phyloP scores from a whole-genome alignment of 2,888 invertebrate species.

The Scaptomyza polygonia region DNA sequence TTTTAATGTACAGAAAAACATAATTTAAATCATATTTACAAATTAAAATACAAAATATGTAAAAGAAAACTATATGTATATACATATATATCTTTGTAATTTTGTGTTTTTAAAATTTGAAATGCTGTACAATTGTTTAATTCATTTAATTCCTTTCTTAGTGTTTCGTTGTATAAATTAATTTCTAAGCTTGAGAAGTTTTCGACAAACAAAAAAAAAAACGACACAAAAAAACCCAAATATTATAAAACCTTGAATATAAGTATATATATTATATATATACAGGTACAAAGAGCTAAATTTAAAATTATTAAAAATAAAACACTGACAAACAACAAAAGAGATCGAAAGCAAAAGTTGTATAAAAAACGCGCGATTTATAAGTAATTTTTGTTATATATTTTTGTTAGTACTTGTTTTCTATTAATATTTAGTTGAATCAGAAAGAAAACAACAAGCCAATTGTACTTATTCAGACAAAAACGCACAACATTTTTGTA shows the following conservation, averaged over 20 bases:
- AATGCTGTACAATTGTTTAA: constrained; percentile 42
- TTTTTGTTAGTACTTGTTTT: constrained; percentile 81
- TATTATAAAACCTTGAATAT: constrained; percentile 57
- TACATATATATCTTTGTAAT: constrained; percentile 26
- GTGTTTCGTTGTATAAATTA: constrained; percentile 68
- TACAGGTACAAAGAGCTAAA: constrained; percentile 71
- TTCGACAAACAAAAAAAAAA: constrained; percentile 49
- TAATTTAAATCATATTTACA: constrained; percentile 19
- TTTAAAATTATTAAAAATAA: constrained; percentile 31
- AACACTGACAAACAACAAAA: constrained; percentile 18
- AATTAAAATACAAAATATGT: constrained; percentile 19
- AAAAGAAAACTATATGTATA: constrained; percentile 18
- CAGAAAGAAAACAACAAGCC: constrained; percentile 57
- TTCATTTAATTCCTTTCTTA: constrained; percentile 36
- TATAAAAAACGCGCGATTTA: constrained; percentile 50
- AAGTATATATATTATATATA: constrained; percentile 7
- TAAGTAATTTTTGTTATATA: constrained; percentile 79
- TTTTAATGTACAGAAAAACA: constrained; percentile 54
- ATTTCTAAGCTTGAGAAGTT: constrained; percentile 56
- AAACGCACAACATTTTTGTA: constrained; percentile 27
- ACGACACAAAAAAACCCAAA: constrained; percentile 49
- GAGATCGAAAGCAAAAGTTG: constrained; percentile 34
- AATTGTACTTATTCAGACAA: constrained; percentile 70
- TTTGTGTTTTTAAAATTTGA: constrained; percentile 40
- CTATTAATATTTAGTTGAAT: constrained; percentile 76